Base-by-base conservation (phyloP, 2,888 invertebrate genomes). In the Lasioglossum figueresi region DNA sequence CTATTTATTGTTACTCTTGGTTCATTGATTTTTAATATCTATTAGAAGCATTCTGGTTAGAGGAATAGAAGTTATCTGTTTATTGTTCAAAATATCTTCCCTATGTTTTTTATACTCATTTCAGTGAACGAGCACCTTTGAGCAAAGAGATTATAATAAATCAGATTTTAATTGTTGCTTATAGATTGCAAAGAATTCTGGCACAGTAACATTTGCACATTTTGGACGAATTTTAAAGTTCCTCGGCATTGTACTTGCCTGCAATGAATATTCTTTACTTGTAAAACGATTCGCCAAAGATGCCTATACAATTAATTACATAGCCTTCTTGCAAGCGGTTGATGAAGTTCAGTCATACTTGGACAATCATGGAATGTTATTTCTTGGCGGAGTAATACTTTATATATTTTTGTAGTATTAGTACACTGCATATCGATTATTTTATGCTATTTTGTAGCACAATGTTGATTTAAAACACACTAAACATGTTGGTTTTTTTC, bases 201-300 rank as follows among this genome's bases (percentile, higher is more conserved):
- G 98, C 6, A 96, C 97, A 3, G 97, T 98, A 34, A 98, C 98
- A 0, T 96, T 98, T 40, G 96, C 97, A 0, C 98, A 98, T 94
- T 98, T 98, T 93, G 97, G 97, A 0, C 96, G 98, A 84, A 96
- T 98, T 82, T 95, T 98, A 27, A 96, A 96, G 92, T 97, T 97
- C 94, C 95, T 98, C 92, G 97, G 97, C 77, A 96, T 98, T 84
- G 95, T 96, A 45, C 95, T 98, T 31, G 97, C 97, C 0, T 95
- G 97, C 2, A 96, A 97, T 31, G 98, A 98, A 95, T 97, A 97
- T 94, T 96, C 97, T 91, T 95, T 98, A 72, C 95, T 98, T 23
- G 96, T 98, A 80, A 97, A 97, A 91, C 96, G 97, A 91, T 98
- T 97, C 95, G 96, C 97, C 91, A 97, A 97, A 93, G 97, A 97